These are phyloP conservation scores for Vannuccia rotundouncinata DNA, from an alignment of 2,888 invertebrate species.

Conservation along the genomic window DNA sequence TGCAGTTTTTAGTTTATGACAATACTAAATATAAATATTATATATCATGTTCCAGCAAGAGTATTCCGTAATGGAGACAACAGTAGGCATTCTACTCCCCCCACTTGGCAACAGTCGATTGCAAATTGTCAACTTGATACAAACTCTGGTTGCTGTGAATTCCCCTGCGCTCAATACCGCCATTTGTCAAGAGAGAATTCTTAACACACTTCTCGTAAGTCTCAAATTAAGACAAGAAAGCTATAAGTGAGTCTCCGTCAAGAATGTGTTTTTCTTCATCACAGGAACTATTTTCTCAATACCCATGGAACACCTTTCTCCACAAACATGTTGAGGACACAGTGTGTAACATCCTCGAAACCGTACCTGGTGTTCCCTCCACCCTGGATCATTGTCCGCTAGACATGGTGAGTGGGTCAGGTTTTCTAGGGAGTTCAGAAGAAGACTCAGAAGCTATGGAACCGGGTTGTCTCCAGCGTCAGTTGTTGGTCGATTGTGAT, in stretches of 20 bases:
- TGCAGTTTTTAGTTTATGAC: neutral
- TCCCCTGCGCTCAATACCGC: neutral
- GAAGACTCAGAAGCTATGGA: neutral
- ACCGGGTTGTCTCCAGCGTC: neutral
- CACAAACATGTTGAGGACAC: neutral
- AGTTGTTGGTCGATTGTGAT: neutral
- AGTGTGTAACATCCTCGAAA: neutral
- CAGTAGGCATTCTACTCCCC: neutral
- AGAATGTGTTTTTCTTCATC: too few species aligned
- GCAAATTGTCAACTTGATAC: neutral
- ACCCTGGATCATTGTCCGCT: neutral
- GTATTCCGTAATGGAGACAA: neutral
- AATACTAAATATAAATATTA: neutral
- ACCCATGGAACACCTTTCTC: neutral
- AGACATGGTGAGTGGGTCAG: neutral
- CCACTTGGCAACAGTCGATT: neutral
- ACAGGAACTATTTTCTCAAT: neutral
- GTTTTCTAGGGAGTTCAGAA: neutral
- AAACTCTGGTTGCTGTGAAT: neutral
- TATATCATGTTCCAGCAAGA: neutral
- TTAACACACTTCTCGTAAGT: neutral
- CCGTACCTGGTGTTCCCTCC: neutral
- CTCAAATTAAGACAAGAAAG: too few species aligned
- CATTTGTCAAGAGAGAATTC: neutral
- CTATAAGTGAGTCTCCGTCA: too few species aligned